Evolutionary conservation across 2,797 vertebrate genomes (phyloP).

Genomic region (Kryptolebias ocellatus): DNA sequence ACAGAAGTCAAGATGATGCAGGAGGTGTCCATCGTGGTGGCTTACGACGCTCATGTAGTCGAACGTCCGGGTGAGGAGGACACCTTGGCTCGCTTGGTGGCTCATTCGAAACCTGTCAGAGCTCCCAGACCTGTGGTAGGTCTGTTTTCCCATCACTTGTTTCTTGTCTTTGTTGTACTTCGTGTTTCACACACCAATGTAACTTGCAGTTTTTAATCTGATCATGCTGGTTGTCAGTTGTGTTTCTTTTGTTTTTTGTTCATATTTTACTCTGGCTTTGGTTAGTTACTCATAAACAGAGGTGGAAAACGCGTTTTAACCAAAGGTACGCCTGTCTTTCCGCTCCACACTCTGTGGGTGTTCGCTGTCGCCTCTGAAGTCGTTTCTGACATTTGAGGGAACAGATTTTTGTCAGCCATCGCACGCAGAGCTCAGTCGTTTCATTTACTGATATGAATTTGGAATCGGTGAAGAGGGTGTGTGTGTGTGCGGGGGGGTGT

Average conservation of each 20-base stretch:
- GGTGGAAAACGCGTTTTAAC: constrained; percentile 4
- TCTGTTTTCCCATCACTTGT: constrained; percentile 41
- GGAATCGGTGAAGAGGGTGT: constrained; percentile 48
- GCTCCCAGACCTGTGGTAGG: constrained; percentile 91
- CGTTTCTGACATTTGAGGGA: constrained; percentile 38
- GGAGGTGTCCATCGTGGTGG: constrained; percentile 95
- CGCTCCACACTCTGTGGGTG: constrained; percentile 11
- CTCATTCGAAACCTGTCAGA: constrained; percentile 91
- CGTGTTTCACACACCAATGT: not conserved
- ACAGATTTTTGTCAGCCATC: constrained; percentile 14
- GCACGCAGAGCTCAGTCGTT: constrained; percentile 22
- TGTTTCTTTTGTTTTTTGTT: constrained; percentile 3
- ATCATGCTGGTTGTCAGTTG: not conserved
- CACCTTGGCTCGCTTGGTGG: constrained; percentile 89
- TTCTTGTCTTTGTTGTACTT: not conserved
- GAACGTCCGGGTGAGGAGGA: constrained; percentile 93
- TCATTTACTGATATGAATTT: constrained; percentile 57
- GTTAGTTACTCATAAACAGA: not conserved
- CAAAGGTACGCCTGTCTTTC: constrained; percentile 26
- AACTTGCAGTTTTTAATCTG: not conserved
- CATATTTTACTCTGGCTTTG: too few species aligned
- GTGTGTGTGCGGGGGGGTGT: constrained; percentile 15
- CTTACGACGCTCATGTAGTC: constrained; percentile 95
- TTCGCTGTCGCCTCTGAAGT: constrained; percentile 28
- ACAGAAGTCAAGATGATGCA: constrained; percentile 91